These are phyloP conservation scores for Watersipora subatra DNA, from an alignment of 1,140 invertebrate genomes.

Conservation along the genomic window DNA sequence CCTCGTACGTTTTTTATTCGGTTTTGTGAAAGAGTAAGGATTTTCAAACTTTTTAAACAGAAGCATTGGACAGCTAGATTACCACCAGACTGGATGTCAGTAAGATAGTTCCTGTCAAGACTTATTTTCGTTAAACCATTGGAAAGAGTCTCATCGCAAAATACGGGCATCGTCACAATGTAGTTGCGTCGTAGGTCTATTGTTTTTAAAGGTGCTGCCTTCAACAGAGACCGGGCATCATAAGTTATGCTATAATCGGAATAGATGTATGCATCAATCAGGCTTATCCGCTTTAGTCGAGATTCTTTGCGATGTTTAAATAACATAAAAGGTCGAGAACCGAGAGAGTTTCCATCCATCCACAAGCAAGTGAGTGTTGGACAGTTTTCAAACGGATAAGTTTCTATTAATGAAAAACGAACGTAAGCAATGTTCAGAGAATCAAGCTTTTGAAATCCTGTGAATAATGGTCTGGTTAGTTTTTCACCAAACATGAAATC, in stretches of 20 bases:
- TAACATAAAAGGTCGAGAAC: not conserved
- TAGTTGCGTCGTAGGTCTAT: not conserved
- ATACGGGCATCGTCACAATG: not conserved
- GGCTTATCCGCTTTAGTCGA: not conserved
- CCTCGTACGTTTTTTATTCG: not conserved
- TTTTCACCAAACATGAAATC: not conserved
- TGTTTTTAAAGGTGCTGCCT: not conserved
- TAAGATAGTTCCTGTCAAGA: not conserved
- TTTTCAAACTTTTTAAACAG: not conserved
- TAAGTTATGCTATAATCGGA: not conserved
- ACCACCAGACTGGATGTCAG: not conserved
- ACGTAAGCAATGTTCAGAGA: not conserved
- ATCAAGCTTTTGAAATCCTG: not conserved
- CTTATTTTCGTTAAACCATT: not conserved
- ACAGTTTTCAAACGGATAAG: not conserved
- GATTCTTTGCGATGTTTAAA: not conserved
- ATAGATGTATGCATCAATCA: not conserved
- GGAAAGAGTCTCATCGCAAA: not conserved
- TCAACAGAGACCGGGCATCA: not conserved
- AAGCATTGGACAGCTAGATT: not conserved
- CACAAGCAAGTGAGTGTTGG: not conserved
- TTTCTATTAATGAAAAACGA: not conserved
- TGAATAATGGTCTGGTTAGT: not conserved
- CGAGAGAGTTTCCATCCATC: not conserved
- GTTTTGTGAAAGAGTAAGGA: not conserved